Evolutionary conservation across 1,140 invertebrate genomes (phyloP), one percentile per base, ranked within the genome.

Genomic region (Triops longicaudatus): DNA sequence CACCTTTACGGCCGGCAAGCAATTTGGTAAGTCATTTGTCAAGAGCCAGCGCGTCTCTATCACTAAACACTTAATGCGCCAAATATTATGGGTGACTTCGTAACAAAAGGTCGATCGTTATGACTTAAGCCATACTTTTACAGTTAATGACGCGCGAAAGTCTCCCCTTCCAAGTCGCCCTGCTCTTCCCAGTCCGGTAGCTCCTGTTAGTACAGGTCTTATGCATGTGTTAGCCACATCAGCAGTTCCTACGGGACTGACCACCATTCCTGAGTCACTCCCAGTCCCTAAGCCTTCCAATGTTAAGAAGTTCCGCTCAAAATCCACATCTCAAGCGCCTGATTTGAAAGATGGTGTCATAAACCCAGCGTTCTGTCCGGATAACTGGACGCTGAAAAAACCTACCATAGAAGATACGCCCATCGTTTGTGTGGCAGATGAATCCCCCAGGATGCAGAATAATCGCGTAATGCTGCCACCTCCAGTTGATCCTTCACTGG

Each of bases 1-100:
- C 80, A 93, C 91, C 79, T 95, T 94, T 83, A 93, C 91, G 79
- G 92, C 91, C 72, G 27, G 76, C 14, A 91, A 92, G 86, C 90
- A 90, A 82, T 90, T 90, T 82, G 90, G 92, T 93, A 90, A 90
- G 89, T 90, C 85, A n/a, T 42, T 73, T 77, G 11, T 42, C 5
- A 9, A 1, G 28, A 9, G 50, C 9, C 28, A 73, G 14, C 63
- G 26, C 26, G 63, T 72, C 11, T 22, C 11, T 22, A 72, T 72
- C 26, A 72, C 26, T 73, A 10, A 28, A 73, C n/a, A 73, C 26
- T 37, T n/a, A 73, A 73, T 73, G 41, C 28, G n/a, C 9, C n/a
- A 43, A 28, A 14, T 17, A 10, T 28, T 10, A 74, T 4, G 31
- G 37, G 4, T 41, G 1, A 74, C 7, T 41, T n/a, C 11, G 26